Evolutionary conservation across 2,888 invertebrate genomes (phyloP).

Genomic region (Eupithecia vulgata): DNA sequence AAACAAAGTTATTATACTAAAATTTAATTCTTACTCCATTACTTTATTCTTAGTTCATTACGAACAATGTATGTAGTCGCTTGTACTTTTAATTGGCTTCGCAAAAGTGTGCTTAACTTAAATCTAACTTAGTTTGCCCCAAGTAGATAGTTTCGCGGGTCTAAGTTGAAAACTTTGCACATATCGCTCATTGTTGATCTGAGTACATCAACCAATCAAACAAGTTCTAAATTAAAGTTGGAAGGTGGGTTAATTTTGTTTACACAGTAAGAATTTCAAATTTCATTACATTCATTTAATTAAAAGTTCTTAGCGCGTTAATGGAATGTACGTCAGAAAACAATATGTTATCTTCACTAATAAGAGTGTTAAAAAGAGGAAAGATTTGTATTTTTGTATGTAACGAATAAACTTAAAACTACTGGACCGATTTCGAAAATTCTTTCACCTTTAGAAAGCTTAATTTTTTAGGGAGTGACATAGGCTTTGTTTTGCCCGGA

Average conservation of each 20-base stretch:
- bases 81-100: conserved; percentile 27
- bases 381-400: too few species aligned
- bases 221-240: conserved; percentile 23
- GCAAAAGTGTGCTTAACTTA: conserved; percentile 12
- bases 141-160: conserved; percentile 25
- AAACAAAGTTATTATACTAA: conserved; percentile 1
- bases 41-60: conserved; percentile 8
- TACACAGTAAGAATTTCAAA: background rate
- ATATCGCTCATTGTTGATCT: conserved; percentile 37
- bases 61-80: conserved; percentile 5
- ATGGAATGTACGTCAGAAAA: background rate
- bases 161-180: conserved; percentile 34
- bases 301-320: background rate
- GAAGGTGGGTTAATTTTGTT: conserved; percentile 16
- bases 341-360: background rate
- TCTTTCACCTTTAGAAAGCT: too few species aligned
- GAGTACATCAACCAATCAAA: conserved; percentile 27
- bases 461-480: too few species aligned
- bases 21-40: conserved; percentile 3
- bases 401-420: too few species aligned
- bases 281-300: background rate
- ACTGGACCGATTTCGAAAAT: too few species aligned
- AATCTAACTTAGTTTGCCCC: conserved; percentile 14
- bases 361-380: too few species aligned
- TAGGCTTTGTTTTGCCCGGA: too few species aligned